Evolutionary conservation across 2,797 vertebrate species (phyloP), one percentile per base, ranked within the genome.

Genomic region (Sebastes elongatus): DNA sequence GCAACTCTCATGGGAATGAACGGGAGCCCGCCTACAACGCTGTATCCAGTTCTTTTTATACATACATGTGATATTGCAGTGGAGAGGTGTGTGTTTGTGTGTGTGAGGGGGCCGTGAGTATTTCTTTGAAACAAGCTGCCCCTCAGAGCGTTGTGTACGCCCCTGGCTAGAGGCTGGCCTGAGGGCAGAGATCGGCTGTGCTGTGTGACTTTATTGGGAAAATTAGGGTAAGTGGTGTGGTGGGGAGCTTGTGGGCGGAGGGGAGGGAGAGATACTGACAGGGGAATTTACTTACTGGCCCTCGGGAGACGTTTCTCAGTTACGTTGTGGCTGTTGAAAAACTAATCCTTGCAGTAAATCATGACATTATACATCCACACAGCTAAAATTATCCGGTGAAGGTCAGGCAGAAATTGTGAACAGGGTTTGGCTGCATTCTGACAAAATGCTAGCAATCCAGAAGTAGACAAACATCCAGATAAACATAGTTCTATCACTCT

Each of bases 311-410:
- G 83, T 94, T 92, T 86, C 81, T 92, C 85, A 81, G 88, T 92
- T 91, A 84, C 72, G 55, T 79, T 93, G 91, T 87, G 91, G 88
- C 86, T 89, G 90, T 91, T 94, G 91, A 94, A 93, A 92, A 94
- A 87, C 89, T 88, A 93, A 93, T 93, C 90, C 88, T 89, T 38
- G 83, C 86, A 88, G 92, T 94, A 93, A 94, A 94, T 94, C 92
- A 93, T 87, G 81, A 93, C 87, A 92, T 93, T 93, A 91, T 91
- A 89, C 91, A 89, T 93, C 86, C 91, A 92, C 86, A 84, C 85
- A 87, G 88, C 90, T 93, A 92, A 93, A 94, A 92, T 93, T 89
- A 93, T 91, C 90, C 78, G 16, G 71, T 74, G 85, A 93, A 93
- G 89, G 91, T 92, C 91, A 91, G 86, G 78, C 85, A 88, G 80